phyloP scores from a whole-genome alignment of 2,888 invertebrate species.

The Andricus curvator region DNA sequence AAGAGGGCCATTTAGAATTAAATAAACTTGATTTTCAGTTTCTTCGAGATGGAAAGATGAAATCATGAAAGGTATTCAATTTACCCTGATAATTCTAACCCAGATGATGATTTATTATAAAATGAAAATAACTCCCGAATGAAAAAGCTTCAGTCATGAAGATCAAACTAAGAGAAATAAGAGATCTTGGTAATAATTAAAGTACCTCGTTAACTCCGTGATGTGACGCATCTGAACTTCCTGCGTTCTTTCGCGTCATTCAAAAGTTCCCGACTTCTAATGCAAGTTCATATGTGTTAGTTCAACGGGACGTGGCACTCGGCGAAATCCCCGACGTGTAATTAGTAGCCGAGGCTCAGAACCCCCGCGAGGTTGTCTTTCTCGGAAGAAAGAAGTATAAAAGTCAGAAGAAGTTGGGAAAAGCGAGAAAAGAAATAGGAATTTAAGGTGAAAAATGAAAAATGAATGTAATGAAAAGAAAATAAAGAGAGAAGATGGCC shows the following conservation, averaged over 20 bases:
- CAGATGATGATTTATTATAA: neutral
- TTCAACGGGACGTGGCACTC: conserved; percentile 29
- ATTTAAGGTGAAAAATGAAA: neutral
- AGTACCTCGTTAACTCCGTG: conserved; percentile 27
- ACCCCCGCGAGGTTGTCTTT: neutral
- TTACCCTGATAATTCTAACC: neutral
- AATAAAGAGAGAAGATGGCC: neutral
- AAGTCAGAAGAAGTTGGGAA: neutral
- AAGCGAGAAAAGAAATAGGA: neutral
- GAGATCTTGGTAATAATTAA: conserved; percentile 19
- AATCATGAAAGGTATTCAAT: neutral
- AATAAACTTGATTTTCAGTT: too few species aligned
- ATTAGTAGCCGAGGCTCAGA: conserved; percentile 34
- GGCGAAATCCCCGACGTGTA: conserved; percentile 33
- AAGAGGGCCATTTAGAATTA: too few species aligned
- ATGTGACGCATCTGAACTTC: conserved; percentile 37
- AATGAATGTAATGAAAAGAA: neutral
- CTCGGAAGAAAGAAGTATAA: neutral
- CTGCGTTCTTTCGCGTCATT: conserved; percentile 24
- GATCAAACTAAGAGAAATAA: conserved; percentile 3
- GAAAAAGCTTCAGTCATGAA: conserved; percentile 1
- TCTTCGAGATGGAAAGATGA: too few species aligned
- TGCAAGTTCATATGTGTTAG: neutral
- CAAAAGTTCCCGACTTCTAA: conserved; percentile 25
- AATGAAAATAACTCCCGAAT: neutral